Conservation (phyloP, 2,797 vertebrate genomes). For the Gadopsis bispinosus region DNA sequence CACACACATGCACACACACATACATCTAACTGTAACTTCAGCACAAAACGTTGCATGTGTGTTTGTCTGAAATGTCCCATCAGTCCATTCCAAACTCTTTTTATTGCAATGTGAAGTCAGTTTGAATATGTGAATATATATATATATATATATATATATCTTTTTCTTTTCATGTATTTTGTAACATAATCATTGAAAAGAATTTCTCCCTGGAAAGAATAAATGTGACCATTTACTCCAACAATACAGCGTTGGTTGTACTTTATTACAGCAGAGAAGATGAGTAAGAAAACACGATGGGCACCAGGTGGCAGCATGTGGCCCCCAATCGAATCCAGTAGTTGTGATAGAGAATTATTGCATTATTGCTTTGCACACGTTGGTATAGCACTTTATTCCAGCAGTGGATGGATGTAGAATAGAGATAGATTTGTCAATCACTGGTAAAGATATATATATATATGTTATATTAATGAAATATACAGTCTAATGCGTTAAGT, state of each 20-base stretch:
- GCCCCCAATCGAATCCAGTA: not conserved
- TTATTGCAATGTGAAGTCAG: conserved; percentile 45
- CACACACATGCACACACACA: conserved; percentile 26
- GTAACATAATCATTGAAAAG: conserved; percentile 63
- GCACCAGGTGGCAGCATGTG: conserved; percentile 73
- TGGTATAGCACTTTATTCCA: not conserved
- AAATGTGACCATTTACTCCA: conserved; percentile 77
- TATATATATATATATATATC: conserved; percentile 41
- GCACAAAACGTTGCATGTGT: conserved; percentile 40
- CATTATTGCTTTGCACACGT: not conserved
- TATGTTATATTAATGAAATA: not conserved
- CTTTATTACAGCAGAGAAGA: conserved; percentile 16
- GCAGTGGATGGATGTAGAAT: not conserved
- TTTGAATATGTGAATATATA: conserved; percentile 65
- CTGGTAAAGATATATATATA: not conserved
- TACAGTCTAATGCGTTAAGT: not conserved
- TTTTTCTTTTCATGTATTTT: conserved; percentile 74
- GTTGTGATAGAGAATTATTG: not conserved
- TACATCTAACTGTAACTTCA: not conserved
- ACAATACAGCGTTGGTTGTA: conserved; percentile 26
- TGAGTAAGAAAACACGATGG: not conserved
- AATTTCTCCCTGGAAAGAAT: conserved; percentile 75
- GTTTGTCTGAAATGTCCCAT: conserved; percentile 46
- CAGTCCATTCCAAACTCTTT: conserved; percentile 26
- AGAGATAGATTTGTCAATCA: not conserved